phyloP scores from a whole-genome alignment of 2,113 vertebrate genomes.

The Hemibagrus wyckioides region DNA sequence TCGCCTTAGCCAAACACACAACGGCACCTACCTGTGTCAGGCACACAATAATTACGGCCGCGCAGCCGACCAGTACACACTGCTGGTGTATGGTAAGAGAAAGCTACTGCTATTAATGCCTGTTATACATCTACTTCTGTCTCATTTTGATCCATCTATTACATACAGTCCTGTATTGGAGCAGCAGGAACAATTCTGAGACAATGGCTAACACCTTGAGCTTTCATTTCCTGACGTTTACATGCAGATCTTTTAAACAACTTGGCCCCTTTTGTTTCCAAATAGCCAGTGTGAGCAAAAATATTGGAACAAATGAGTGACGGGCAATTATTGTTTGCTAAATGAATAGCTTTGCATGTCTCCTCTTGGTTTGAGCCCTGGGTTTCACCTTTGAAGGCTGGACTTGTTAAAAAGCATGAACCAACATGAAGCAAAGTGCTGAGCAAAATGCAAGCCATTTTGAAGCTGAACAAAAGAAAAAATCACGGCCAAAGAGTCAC shows the following conservation, averaged over 20 bases:
- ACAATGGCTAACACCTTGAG: background rate
- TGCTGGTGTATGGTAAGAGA: constrained; percentile 87
- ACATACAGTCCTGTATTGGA: background rate
- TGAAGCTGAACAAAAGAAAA: background rate
- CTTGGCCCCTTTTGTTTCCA: no score
- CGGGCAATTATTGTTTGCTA: background rate
- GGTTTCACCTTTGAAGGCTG: background rate
- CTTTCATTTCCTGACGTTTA: background rate
- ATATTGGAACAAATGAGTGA: background rate
- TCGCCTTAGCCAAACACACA: constrained; percentile 83
- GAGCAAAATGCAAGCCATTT: background rate
- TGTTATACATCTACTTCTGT: background rate
- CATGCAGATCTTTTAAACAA: background rate
- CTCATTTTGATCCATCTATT: background rate
- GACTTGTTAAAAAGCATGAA: background rate
- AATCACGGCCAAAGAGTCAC: background rate
- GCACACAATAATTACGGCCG: constrained; percentile 88
- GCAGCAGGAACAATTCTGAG: no score
- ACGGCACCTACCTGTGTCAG: constrained; percentile 88
- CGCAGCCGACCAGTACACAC: constrained; percentile 85
- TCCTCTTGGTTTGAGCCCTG: background rate
- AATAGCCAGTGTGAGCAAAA: background rate
- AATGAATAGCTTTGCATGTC: background rate
- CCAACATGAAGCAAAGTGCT: background rate
- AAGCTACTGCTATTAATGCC: background rate